Evolutionary conservation across 2,797 vertebrate genomes (phyloP).

Genomic region (Gorsachius magnificus): DNA sequence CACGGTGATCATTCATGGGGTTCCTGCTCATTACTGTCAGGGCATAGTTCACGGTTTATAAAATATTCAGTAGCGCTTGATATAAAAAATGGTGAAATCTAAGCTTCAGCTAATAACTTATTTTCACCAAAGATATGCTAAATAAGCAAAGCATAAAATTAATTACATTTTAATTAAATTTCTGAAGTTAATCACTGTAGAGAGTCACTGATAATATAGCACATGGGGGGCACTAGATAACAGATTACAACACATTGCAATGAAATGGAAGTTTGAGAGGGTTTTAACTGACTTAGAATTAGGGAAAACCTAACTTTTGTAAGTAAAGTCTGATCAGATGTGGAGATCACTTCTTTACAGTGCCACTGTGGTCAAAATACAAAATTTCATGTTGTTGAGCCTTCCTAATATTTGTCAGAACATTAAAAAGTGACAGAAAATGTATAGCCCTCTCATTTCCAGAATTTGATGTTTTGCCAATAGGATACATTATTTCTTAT

Average conservation of each 20-base stretch:
- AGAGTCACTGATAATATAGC: background rate
- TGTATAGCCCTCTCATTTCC: background rate
- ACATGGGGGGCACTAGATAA: background rate
- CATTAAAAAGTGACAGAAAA: background rate
- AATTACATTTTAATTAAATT: constrained; percentile 53
- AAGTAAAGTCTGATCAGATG: background rate
- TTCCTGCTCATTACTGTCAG: background rate
- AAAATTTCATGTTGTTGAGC: background rate
- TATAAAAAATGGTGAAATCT: background rate
- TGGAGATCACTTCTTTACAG: background rate
- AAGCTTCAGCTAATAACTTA: background rate
- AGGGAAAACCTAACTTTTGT: background rate
- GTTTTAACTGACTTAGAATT: background rate
- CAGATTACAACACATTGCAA: background rate
- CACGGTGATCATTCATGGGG: background rate
- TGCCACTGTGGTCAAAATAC: background rate
- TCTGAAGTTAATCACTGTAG: background rate
- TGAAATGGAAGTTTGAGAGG: background rate
- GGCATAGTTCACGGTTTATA: background rate
- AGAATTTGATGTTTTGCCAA: background rate
- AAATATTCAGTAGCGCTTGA: background rate
- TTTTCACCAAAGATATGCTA: constrained; percentile 7
- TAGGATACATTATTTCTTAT: background rate
- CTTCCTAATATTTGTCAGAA: background rate
- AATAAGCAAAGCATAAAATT: constrained; percentile 51